Evolutionary conservation across 23 tunicate genomes (phyloP).

Genomic region (Styela clava): DNA sequence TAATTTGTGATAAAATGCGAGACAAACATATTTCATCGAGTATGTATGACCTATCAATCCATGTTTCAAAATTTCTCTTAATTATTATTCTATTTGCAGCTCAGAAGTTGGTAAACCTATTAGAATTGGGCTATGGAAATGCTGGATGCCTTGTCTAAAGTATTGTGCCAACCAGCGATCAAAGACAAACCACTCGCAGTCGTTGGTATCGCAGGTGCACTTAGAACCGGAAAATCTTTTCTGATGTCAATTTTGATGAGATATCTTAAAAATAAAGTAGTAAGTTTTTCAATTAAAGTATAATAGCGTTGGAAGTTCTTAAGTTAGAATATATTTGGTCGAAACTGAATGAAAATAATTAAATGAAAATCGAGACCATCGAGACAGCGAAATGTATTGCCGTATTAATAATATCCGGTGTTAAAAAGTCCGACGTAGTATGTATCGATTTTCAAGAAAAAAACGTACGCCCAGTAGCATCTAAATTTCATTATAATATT

Average conservation of each 20-base stretch:
- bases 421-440: too few species aligned
- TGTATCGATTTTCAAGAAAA: too few species aligned
- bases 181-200: constrained; percentile 13
- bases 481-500: too few species aligned
- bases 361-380: too few species aligned
- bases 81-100: not conserved
- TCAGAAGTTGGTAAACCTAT: not conserved
- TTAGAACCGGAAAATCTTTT: constrained; percentile 26
- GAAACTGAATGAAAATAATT: too few species aligned
- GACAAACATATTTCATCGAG: too few species aligned
- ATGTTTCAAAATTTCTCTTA: not conserved
- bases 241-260: not conserved
- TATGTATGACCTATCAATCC: too few species aligned
- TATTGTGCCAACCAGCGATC: not conserved
- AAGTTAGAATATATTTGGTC: not conserved
- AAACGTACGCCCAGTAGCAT: too few species aligned
- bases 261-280: not conserved
- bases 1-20: too few species aligned
- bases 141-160: not conserved
- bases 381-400: too few species aligned
- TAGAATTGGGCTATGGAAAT: not conserved
- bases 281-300: constrained; percentile 1
- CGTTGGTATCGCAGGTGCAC: constrained; percentile 14
- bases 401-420: too few species aligned
- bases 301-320: not conserved